phyloP scores from a whole-genome alignment of 2,797 vertebrate species.

The Esox lucius region DNA sequence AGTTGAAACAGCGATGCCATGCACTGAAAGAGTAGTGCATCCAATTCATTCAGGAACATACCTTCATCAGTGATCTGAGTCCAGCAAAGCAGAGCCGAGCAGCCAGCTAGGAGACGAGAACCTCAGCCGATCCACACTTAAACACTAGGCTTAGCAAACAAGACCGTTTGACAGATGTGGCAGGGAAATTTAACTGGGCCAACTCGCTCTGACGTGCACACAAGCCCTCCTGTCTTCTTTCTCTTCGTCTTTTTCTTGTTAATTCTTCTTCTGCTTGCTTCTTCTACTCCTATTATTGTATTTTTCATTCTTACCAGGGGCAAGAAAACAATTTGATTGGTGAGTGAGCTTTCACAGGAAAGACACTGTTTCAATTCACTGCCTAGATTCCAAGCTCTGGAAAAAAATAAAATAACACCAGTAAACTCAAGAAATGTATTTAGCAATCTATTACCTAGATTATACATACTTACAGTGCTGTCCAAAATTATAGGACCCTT shows the following conservation, averaged over 20 bases:
- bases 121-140: constrained; percentile 45
- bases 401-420: constrained; percentile 19
- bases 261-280: constrained; percentile 47
- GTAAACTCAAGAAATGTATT: neutral
- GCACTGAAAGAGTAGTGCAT: neutral
- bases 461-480: neutral
- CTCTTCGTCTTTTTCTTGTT: constrained; percentile 38
- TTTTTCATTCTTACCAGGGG: constrained; percentile 59
- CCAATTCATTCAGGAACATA: constrained; percentile 50
- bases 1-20: neutral
- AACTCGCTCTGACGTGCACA: constrained; percentile 56
- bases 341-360: constrained; percentile 48
- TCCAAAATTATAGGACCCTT: neutral
- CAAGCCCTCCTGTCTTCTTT: constrained; percentile 52
- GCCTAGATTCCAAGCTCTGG: constrained; percentile 8
- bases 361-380: constrained; percentile 20
- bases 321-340: constrained; percentile 56
- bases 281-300: constrained; percentile 19
- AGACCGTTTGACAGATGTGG: constrained; percentile 61
- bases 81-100: constrained; percentile 43
- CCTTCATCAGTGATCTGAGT: constrained; percentile 69
- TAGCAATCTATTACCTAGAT: neutral
- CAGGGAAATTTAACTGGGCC: constrained; percentile 62
- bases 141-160: constrained; percentile 67
- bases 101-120: constrained; percentile 34